Evolutionary conservation across 2,113 vertebrate genomes (phyloP), one percentile per base, ranked within the genome.

Genomic region (Leucoraja erinaceus): DNA sequence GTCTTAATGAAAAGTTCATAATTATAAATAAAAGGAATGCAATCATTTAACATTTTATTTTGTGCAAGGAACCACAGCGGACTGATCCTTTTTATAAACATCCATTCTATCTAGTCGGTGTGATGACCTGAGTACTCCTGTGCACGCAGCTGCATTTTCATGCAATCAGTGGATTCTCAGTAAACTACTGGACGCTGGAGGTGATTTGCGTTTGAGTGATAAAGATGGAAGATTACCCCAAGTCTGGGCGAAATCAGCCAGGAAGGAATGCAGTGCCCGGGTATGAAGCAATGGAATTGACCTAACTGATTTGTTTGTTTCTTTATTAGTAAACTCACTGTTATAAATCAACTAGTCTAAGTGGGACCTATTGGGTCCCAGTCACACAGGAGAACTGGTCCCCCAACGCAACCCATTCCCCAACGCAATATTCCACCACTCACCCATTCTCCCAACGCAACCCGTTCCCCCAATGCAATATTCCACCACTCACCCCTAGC

Each of bases 111-210:
- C 74, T 93, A 98, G 98, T 93, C 97, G 97, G 93, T 98, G 97
- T 95, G 95, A 95, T 0, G 97, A 98, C 70, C 95, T 95, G 56
- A 98, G 97, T 94, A 98, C 97, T 6, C 97, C 97, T 0, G 96
- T 98, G 28, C 98, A 98, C 0, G 97, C 97, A 10, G 98, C 97
- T 0, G 97, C 97, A 0, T 97, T 98, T 93, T 98, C 98, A 3
- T 97, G 97, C 75, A 96, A 96, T 66, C 96, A 96, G 47, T 94
- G 96, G 94, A 94, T 98, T 93, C 96, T 98, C 76, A 97, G 97
- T 93, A 95, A 94, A 83, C 93, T 98, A 2, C 92, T 98, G 95
- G 97, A 97, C 86, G 96, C 95, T 9, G 98, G 98, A 2, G 98
- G 97, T 83, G 98, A 98, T 88, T 94, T 98, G 56, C 94, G 97